Percentiles rank a stretch among this genome's conserved stretches.
Evolutionary conservation across 2,888 invertebrate genomes (phyloP).

Genomic region (Phengaris arion): DNA sequence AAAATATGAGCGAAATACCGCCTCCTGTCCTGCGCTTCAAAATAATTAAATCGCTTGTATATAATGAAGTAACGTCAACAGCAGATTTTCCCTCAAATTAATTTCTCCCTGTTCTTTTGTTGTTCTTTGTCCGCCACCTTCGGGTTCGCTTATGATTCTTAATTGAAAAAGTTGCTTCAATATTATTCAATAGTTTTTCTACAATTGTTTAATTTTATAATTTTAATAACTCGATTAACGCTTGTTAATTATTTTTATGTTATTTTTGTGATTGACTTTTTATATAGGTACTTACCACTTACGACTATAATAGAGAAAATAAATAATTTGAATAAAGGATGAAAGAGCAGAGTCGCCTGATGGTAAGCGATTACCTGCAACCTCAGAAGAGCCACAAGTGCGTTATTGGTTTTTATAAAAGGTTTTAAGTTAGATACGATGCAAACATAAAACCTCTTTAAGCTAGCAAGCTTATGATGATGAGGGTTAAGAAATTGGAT

Average conservation of each 20-base stretch:
- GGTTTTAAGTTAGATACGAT: not conserved
- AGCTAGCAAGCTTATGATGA: not conserved
- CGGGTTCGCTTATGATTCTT: slow-evolving; percentile 20
- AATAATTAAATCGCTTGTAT: slow-evolving; percentile 28
- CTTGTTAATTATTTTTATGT: not conserved
- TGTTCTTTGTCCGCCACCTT: slow-evolving; percentile 31
- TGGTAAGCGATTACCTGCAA: too few species aligned
- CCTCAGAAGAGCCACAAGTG: too few species aligned
- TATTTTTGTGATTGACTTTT: too few species aligned
- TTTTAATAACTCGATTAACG: not conserved
- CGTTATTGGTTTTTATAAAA: too few species aligned
- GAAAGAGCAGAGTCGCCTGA: too few species aligned
- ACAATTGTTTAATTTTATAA: too few species aligned
- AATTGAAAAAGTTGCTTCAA: slow-evolving; percentile 25
- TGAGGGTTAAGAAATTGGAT: not conserved
- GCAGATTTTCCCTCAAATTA: slow-evolving; percentile 51
- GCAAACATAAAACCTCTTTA: not conserved
- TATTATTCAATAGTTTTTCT: not conserved
- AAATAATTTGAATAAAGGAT: too few species aligned
- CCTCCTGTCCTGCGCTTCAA: not conserved
- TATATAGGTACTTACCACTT: too few species aligned
- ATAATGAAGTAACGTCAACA: slow-evolving; percentile 55
- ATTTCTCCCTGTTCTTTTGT: slow-evolving; percentile 43
- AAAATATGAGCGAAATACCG: not conserved
- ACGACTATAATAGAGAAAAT: too few species aligned